These are phyloP conservation scores for Polyergus mexicanus DNA, from an alignment of 1,140 invertebrate species.

Conservation along the genomic window DNA sequence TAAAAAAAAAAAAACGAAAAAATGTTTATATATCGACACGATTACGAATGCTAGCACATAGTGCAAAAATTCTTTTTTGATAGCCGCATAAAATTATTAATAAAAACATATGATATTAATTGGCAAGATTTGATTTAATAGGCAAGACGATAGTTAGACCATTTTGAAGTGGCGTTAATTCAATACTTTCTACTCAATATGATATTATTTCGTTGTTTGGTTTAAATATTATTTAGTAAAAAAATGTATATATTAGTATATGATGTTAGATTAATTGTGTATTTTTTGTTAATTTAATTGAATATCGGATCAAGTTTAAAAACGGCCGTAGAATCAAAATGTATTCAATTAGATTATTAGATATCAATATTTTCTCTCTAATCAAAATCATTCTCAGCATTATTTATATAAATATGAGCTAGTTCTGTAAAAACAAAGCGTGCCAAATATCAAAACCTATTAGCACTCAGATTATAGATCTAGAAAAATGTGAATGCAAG, in stretches of 20 bases:
- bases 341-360: constrained; percentile 29
- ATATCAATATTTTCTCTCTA: constrained; percentile 29
- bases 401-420: constrained; percentile 46
- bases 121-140: constrained; percentile 43
- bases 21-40: constrained; percentile 53
- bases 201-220: neutral
- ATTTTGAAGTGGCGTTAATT: constrained; percentile 29
- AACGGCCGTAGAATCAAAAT: constrained; percentile 41
- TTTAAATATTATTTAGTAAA: constrained; percentile 4
- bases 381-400: constrained; percentile 20
- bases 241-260: no score
- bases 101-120: constrained; percentile 16
- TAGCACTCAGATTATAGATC: constrained; percentile 37
- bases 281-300: neutral
- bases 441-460: constrained; percentile 65
- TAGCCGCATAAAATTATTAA: constrained; percentile 47
- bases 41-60: constrained; percentile 35
- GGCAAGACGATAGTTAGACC: neutral
- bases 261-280: neutral
- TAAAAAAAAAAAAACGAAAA: constrained; percentile 26
- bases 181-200: neutral
- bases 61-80: constrained; percentile 50
- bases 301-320: neutral
- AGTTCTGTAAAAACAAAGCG: constrained; percentile 45
- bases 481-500: constrained; percentile 37